Conservation (phyloP, 2,888 invertebrate species). For the Hirtodrosophila cameraria region DNA sequence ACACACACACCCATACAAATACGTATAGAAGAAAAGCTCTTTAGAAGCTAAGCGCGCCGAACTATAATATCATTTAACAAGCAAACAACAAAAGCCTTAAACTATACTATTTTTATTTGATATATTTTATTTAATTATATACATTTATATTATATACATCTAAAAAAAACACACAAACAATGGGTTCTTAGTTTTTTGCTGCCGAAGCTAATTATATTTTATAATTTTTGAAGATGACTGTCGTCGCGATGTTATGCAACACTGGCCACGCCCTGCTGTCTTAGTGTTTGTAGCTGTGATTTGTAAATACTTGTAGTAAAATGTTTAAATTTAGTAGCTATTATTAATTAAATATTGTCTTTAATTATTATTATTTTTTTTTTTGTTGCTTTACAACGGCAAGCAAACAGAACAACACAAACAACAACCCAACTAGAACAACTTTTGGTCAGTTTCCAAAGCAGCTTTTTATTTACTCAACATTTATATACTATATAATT, state of each 20-base stretch:
- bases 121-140: constrained; percentile 16
- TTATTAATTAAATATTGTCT: constrained; percentile 57
- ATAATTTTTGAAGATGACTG: constrained; percentile 2
- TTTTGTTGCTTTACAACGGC: constrained; percentile 50
- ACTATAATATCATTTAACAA: constrained; percentile 44
- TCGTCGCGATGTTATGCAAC: constrained; percentile 55
- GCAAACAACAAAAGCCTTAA: constrained; percentile 21
- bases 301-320: constrained; percentile 73
- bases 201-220: constrained; percentile 19
- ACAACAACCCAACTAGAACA: constrained; percentile 5
- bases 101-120: constrained; percentile 32
- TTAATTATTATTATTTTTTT: too few relatives aligned
- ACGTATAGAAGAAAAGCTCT: constrained; percentile 2
- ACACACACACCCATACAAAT: constrained; percentile 9
- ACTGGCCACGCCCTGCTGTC: constrained; percentile 49
- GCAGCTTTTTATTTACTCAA: constrained; percentile 59
- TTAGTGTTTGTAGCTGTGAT: constrained; percentile 76
- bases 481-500: constrained; percentile 10
- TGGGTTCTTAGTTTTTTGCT: constrained; percentile 21
- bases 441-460: constrained; percentile 41
- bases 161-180: constrained; percentile 8
- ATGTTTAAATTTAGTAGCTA: constrained; percentile 77
- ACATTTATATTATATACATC: constrained; percentile 3
- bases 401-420: constrained; percentile 10
- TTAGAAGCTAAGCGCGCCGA: constrained; percentile 13